Conservation (phyloP, 2,113 vertebrate species). For the Motacilla alba region DNA sequence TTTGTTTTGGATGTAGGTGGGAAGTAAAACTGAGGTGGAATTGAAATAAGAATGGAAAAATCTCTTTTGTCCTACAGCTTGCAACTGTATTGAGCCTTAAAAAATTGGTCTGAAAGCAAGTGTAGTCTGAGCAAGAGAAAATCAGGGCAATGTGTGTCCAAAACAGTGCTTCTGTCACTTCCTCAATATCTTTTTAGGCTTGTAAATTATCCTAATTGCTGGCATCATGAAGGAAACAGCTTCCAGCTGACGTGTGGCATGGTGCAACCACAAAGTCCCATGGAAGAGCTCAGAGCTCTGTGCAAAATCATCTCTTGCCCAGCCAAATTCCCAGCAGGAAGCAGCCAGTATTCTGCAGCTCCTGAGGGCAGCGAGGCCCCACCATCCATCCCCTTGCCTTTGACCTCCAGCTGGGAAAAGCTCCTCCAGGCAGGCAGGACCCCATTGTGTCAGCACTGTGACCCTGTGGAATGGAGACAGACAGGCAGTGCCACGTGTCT, state of each 20-base stretch:
- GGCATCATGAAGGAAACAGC: background rate
- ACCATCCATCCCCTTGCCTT: background rate
- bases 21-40: background rate
- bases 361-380: background rate
- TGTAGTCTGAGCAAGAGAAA: background rate
- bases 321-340: background rate
- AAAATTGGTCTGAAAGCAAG: background rate
- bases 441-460: rapidly evolving
- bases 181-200: background rate
- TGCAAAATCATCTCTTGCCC: background rate
- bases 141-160: background rate
- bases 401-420: background rate
- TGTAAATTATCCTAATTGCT: background rate
- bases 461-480: background rate
- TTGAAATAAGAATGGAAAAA: background rate
- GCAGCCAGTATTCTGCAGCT: background rate
- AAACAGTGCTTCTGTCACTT: background rate
- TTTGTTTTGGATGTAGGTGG: background rate
- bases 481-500: background rate
- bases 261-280: rapidly evolving
- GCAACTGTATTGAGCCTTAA: background rate
- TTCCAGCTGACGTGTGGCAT: background rate
- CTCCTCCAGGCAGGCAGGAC: background rate
- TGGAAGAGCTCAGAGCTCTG: background rate
- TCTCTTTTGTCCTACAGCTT: background rate